Base-by-base conservation (phyloP, 2,797 vertebrate genomes). In the Huso huso region DNA sequence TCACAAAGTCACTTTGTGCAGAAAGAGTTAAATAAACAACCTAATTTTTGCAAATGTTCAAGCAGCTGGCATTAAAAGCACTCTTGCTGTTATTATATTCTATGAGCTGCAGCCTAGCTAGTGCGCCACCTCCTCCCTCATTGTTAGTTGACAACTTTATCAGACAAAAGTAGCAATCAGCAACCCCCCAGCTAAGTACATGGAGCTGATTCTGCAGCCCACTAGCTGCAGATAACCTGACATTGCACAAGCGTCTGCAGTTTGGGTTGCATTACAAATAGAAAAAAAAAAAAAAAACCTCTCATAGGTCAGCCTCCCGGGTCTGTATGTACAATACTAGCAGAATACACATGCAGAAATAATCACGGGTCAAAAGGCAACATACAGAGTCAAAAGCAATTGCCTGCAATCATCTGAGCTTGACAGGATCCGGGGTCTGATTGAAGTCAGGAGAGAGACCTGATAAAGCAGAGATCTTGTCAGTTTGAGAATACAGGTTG, bases 401-500 rank as follows among this genome's bases (percentile, higher is more conserved):
- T 62, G 61, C 37, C 15, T 62, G 18, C 23, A 62, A 3, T 62
- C 57, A 67, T 37, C 15, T 50, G 66, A 67, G 53, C 53, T 18
- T 23, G 23, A 52, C 57, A 65, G 52, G 7, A 9, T 6, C 52
- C 63, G 13, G 18, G 51, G 58, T 13, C 13, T 62, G 23, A 49
- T 72, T 49, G 37, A 7, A 23, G 23, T 18, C 13, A 23, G 61
- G 71, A 65, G 73, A 65, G 67, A 74, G 79, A 76, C 65, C 78
- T 75, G 77, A 73, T 72, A 76, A 48, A 6, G 69, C 70, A 73
- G 71, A 66, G 72, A 71, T 71, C 76, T 69, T 68, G 71, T 59
- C 75, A 73, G 64, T 69, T 59, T 73, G 70, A 69, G 52, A 68
- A 57, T 63, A 49, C 66, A 7, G 4, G 3, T 9, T 23, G 23